These are phyloP conservation scores for Ophion costatus DNA, from an alignment of 2,888 invertebrate genomes.

Conservation along the genomic window DNA sequence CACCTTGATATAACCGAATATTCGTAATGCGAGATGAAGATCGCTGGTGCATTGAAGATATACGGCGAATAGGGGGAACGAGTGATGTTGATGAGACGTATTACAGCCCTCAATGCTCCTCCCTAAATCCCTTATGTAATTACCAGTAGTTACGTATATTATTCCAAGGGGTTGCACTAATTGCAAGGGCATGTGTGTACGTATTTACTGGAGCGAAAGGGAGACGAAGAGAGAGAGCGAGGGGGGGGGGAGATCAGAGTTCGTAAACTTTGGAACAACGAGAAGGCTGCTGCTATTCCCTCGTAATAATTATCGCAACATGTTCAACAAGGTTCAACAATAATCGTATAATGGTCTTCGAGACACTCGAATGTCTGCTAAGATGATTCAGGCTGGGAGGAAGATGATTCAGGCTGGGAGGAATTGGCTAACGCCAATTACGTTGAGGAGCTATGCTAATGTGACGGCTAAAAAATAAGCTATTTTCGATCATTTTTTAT, in stretches of 20 bases:
- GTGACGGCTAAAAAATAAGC: no score
- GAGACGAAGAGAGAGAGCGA: no score
- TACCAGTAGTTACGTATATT: no score
- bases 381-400: constrained; percentile 12
- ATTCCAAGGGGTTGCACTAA: constrained; percentile 12
- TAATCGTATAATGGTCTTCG: constrained; percentile 18
- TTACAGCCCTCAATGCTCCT: no score
- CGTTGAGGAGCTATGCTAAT: no score
- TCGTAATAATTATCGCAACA: constrained; percentile 33
- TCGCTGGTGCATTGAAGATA: background rate
- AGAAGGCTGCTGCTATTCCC: constrained; percentile 32
- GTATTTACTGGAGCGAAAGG: constrained; percentile 16
- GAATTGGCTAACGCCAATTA: no score
- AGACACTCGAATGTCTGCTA: background rate
- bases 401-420: constrained; percentile 5
- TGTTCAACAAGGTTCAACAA: constrained; percentile 12
- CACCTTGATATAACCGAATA: background rate
- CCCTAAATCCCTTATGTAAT: no score
- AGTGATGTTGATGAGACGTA: constrained; percentile 29
- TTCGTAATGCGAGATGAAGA: background rate
- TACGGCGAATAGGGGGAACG: background rate
- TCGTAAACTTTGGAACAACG: constrained; percentile 10
- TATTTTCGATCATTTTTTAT: no score
- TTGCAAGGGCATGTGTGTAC: constrained; percentile 9
- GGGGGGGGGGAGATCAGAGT: background rate